These are phyloP conservation scores for Ischnura elegans DNA, from an alignment of 2,888 invertebrate genomes.

Conservation along the genomic window DNA sequence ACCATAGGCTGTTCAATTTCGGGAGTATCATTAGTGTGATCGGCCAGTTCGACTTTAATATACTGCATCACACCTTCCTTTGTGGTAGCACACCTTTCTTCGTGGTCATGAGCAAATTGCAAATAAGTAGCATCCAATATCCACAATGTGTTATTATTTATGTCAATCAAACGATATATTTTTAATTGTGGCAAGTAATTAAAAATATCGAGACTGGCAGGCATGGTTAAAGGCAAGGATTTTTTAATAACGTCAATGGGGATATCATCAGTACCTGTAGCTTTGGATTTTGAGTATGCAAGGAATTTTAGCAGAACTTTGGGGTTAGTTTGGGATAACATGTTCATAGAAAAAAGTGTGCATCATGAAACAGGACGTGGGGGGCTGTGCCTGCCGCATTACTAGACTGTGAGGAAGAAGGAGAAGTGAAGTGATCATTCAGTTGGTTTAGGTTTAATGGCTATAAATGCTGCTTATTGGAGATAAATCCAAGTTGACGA, in stretches of 20 bases:
- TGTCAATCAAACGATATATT: too few relatives aligned
- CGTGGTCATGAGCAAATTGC: too few relatives aligned
- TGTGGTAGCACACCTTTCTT: too few relatives aligned
- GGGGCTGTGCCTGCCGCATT: neutral
- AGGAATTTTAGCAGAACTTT: neutral
- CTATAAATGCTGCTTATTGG: neutral
- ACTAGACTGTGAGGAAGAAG: neutral
- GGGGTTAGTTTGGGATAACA: neutral
- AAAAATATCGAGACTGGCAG: neutral
- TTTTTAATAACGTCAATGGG: neutral
- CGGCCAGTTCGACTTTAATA: too few relatives aligned
- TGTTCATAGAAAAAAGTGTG: neutral
- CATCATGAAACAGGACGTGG: neutral
- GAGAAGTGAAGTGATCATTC: too few relatives aligned
- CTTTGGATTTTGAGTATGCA: neutral
- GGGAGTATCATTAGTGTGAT: too few relatives aligned
- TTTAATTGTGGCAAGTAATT: neutral
- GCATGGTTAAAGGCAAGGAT: neutral
- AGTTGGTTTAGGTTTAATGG: too few relatives aligned
- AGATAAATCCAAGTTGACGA: neutral
- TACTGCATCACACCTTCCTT: too few relatives aligned
- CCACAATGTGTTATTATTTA: too few relatives aligned
- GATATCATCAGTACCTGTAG: neutral
- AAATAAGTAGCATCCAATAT: too few relatives aligned
- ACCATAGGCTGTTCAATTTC: too few relatives aligned